A percentile compares a stretch with the other conserved stretches of the same genome.
These are phyloP conservation scores for Potorous gilbertii DNA, from an alignment of 2,797 vertebrate species.

Conservation along the genomic window DNA sequence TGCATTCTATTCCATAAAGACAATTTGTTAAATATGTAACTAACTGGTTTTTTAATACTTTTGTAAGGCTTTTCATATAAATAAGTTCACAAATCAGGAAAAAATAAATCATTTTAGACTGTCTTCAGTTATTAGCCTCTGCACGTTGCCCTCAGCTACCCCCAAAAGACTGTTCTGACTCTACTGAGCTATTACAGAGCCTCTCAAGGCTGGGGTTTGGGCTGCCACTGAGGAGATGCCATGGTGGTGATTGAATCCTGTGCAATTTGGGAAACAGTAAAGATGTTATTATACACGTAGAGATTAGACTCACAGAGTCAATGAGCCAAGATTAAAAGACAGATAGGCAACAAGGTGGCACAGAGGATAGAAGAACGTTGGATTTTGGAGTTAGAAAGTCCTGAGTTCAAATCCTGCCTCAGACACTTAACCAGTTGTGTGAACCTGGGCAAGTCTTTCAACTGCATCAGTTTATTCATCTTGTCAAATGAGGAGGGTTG, in stretches of 20 bases:
- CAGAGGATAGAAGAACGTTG: neutral
- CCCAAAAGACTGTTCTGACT: neutral
- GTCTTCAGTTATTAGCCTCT: neutral
- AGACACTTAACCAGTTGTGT: neutral
- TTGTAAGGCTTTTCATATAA: neutral
- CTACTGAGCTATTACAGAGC: neutral
- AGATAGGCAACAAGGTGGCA: neutral
- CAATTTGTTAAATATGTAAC: constrained; percentile 1
- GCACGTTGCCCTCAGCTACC: neutral
- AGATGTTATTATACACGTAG: neutral
- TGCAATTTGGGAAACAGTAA: neutral
- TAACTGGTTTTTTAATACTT: neutral
- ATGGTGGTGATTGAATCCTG: neutral
- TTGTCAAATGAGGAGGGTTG: neutral
- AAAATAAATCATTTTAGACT: neutral
- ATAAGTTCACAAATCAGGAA: neutral
- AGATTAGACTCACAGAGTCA: neutral
- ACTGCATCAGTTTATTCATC: neutral
- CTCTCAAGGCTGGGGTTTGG: neutral
- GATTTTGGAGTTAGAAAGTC: neutral
- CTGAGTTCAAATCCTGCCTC: neutral
- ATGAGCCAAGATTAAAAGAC: neutral
- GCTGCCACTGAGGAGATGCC: neutral
- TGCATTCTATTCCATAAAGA: neutral
- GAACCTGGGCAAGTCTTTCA: neutral